phyloP scores from a whole-genome alignment of 37 sponge, comb jelly and placozoan species.

The Dysidea cf. avara region DNA sequence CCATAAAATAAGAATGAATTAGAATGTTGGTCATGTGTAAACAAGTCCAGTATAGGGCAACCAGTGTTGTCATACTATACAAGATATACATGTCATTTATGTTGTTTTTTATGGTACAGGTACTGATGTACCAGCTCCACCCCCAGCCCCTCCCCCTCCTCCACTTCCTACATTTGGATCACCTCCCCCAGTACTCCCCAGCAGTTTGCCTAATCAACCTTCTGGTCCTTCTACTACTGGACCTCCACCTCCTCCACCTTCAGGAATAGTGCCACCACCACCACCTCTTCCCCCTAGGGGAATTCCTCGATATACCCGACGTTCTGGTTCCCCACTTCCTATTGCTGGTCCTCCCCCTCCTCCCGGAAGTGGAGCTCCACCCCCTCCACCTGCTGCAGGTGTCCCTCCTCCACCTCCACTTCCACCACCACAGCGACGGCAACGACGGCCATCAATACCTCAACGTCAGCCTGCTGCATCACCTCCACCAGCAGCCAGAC shows the following conservation, averaged over 20 bases:
- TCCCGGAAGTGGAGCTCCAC: background rate
- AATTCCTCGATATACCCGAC: background rate
- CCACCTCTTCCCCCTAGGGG: background rate
- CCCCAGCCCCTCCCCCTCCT: too few relatives aligned
- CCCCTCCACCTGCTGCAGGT: slow-evolving; percentile 2
- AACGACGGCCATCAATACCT: background rate
- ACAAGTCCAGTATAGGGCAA: too few relatives aligned
- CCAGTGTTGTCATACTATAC: too few relatives aligned
- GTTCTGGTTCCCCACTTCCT: background rate
- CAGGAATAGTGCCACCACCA: too few relatives aligned
- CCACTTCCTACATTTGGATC: too few relatives aligned
- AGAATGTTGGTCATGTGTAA: too few relatives aligned
- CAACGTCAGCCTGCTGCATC: background rate
- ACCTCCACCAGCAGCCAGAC: slow-evolving; percentile 1
- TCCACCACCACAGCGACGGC: background rate
- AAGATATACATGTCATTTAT: too few relatives aligned
- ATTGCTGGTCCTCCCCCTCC: slow-evolving; percentile 3
- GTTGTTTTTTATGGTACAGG: too few relatives aligned
- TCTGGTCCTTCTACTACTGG: background rate
- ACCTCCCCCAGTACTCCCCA: too few relatives aligned
- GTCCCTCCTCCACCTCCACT: background rate
- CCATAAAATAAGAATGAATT: too few relatives aligned
- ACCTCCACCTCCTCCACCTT: background rate
- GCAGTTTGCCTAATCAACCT: background rate
- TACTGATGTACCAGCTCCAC: too few relatives aligned